A percentile compares a stretch with the other conserved stretches of the same genome.
These are phyloP conservation scores for Chionis minor DNA, from an alignment of 2,113 vertebrate genomes.

Conservation along the genomic window DNA sequence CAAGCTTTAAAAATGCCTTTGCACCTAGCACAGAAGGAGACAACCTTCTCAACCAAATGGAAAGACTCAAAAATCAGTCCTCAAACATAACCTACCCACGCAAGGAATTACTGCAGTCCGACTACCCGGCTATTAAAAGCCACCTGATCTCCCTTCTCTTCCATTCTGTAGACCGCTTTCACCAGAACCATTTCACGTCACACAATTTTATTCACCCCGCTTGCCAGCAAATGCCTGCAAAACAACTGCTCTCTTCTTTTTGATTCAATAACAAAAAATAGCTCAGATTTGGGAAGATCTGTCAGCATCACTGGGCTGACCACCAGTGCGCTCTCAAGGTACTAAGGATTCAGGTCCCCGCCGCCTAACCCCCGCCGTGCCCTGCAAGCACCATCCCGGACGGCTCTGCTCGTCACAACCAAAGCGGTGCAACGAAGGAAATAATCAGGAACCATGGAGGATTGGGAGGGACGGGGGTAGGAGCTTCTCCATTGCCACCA, in stretches of 20 bases:
- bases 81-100: not conserved
- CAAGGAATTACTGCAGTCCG: not conserved
- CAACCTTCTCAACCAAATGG: not conserved
- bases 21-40: not conserved
- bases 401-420: not conserved
- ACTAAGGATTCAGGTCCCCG: not conserved
- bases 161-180: not conserved
- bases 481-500: not conserved
- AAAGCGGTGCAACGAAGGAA: not conserved
- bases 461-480: no score
- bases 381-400: not conserved
- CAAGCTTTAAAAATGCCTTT: not conserved
- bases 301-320: not conserved
- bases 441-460: accelerated
- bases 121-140: not conserved
- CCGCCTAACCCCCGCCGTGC: accelerated
- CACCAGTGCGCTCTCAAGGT: not conserved
- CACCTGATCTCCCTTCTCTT: not conserved
- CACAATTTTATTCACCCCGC: not conserved
- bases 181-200: not conserved
- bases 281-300: not conserved
- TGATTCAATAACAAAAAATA: not conserved
- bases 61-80: not conserved
- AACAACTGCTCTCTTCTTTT: not conserved
- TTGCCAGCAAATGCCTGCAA: not conserved